Evolutionary conservation across 2,113 vertebrate species (phyloP).

Genomic region (Solea senegalensis): DNA sequence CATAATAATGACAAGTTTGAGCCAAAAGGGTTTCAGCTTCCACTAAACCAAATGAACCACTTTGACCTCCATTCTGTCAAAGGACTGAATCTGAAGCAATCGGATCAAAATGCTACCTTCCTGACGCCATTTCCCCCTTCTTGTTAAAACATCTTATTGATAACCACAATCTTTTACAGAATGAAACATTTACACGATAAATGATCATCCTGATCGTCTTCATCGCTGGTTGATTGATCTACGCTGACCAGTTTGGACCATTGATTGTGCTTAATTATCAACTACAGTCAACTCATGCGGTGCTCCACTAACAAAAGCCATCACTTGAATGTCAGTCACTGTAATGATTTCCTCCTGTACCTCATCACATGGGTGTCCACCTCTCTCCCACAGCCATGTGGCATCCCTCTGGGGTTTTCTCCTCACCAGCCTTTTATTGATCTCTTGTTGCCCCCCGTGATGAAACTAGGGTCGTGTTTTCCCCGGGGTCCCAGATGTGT

Average conservation of each 20-base stretch:
- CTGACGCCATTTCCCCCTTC: neutral
- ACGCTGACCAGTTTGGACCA: neutral
- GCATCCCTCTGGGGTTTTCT: slow-evolving; percentile 32
- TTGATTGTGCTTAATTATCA: neutral
- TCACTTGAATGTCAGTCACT: slow-evolving; percentile 30
- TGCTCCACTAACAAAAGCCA: slow-evolving; percentile 10
- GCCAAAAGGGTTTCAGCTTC: no score
- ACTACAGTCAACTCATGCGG: neutral
- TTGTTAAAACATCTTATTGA: neutral
- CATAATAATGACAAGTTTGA: no score
- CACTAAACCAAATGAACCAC: no score
- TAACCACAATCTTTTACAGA: neutral
- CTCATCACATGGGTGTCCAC: slow-evolving; percentile 19
- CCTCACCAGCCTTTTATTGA: slow-evolving; percentile 76
- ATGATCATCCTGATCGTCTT: neutral
- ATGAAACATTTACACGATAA: no score
- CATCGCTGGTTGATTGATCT: neutral
- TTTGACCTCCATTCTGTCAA: no score
- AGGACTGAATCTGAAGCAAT: no score
- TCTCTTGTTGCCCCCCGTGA: slow-evolving; percentile 74
- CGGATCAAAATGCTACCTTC: neutral
- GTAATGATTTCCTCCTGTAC: slow-evolving; percentile 42
- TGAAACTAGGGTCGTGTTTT: slow-evolving; percentile 84
- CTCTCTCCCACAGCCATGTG: slow-evolving; percentile 17
- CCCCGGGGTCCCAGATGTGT: slow-evolving; percentile 67